These are phyloP conservation scores for Siniperca obscura DNA, from an alignment of 2,797 vertebrate genomes.

Conservation along the genomic window DNA sequence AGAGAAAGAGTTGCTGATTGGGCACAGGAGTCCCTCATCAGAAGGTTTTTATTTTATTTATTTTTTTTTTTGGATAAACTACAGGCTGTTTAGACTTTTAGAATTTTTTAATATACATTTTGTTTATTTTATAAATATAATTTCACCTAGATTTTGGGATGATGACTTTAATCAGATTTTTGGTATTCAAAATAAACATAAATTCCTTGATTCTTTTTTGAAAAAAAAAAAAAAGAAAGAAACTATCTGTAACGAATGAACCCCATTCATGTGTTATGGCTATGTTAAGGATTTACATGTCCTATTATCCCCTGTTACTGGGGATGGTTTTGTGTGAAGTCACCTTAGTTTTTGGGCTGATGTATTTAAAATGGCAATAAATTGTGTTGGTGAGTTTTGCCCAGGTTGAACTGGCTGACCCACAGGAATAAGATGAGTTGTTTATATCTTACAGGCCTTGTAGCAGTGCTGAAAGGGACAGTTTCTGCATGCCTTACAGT, in stretches of 20 bases:
- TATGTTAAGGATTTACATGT: neutral
- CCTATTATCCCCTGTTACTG: neutral
- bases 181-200: neutral
- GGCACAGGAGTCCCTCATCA: neutral
- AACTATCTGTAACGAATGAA: neutral
- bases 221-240: too few species aligned
- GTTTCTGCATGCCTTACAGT: neutral
- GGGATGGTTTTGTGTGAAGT: neutral
- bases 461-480: neutral
- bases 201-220: neutral
- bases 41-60: neutral
- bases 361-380: neutral
- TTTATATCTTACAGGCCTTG: conserved; percentile 8
- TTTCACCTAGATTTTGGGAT: neutral
- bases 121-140: neutral
- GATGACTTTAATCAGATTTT: neutral
- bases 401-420: neutral
- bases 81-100: neutral
- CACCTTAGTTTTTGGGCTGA: neutral
- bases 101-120: neutral
- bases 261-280: neutral
- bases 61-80: neutral
- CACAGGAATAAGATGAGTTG: conserved; percentile 1
- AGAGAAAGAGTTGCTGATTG: neutral
- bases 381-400: neutral